Conservation (phyloP, 1,140 invertebrate species). For the Babylonia areolata region DNA sequence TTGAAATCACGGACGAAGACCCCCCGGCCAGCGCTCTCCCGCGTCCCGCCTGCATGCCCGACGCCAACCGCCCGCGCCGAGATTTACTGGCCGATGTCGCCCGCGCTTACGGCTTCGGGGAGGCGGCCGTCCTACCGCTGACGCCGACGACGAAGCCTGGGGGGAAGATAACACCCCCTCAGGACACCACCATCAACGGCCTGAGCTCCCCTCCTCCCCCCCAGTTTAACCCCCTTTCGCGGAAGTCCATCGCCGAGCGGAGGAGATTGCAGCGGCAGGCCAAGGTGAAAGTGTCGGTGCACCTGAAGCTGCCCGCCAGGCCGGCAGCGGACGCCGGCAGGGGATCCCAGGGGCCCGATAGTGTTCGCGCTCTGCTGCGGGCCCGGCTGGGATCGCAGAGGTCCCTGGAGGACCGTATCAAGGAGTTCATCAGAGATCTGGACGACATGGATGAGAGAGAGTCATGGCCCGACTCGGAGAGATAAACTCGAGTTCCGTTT, state of each 20-base stretch:
- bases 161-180: not conserved
- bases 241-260: conserved; percentile 1
- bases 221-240: not conserved
- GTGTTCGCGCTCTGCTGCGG: conserved; percentile 11
- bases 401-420: not conserved
- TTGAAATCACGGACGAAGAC: conserved; percentile 7
- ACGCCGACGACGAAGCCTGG: not conserved
- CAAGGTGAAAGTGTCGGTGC: not conserved
- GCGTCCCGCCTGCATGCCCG: conserved; percentile 5
- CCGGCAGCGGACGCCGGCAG: too few relatives aligned
- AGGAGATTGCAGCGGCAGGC: not conserved
- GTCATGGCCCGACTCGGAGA: not conserved
- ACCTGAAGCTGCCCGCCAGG: not conserved
- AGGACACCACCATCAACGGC: not conserved
- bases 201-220: not conserved
- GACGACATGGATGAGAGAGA: not conserved
- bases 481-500: not conserved
- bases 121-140: not conserved
- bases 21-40: not conserved
- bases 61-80: conserved; percentile 11
- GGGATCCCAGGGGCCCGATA: not conserved
- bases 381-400: not conserved
- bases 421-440: conserved; percentile 13
- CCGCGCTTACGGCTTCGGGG: conserved; percentile 24
- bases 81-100: not conserved